Conservation (phyloP, 2,113 vertebrate species). For the Trinectes maculatus region DNA sequence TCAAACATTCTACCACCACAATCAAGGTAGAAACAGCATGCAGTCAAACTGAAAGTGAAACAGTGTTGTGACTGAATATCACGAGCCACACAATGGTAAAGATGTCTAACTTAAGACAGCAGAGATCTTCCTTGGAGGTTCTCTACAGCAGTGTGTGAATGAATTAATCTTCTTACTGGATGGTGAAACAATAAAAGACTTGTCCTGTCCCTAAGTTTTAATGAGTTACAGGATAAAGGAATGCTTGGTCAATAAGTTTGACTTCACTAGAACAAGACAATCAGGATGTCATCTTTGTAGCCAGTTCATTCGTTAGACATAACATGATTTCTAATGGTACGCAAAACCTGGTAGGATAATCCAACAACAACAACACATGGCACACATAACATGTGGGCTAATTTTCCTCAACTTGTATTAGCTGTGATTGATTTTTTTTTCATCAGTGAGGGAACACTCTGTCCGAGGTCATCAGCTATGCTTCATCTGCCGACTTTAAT, state of each 20-base stretch:
- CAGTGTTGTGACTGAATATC: slow-evolving; percentile 13
- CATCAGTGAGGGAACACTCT: background rate
- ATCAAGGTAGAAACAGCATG: slow-evolving; percentile 2
- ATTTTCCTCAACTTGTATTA: background rate
- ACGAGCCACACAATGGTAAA: background rate
- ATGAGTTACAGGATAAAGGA: slow-evolving; percentile 29
- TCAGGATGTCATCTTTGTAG: background rate
- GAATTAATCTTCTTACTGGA: slow-evolving; percentile 18
- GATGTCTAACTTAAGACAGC: background rate
- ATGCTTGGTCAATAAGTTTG: slow-evolving; percentile 5
- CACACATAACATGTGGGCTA: background rate
- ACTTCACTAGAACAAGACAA: slow-evolving; percentile 26
- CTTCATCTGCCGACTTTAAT: background rate
- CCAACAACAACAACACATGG: background rate
- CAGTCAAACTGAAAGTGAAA: no score
- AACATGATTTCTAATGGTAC: slow-evolving; percentile 8
- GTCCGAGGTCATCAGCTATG: background rate
- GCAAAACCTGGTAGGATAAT: slow-evolving; percentile 26
- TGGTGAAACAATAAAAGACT: slow-evolving; percentile 18
- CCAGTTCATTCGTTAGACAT: background rate
- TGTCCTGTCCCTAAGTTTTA: slow-evolving; percentile 11
- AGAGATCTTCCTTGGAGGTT: background rate
- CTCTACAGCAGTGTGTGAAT: background rate
- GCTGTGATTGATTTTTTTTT: background rate
- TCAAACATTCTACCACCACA: slow-evolving; percentile 23